phyloP scores from a whole-genome alignment of 1,140 invertebrate genomes.

The Temnothorax nylanderi region DNA sequence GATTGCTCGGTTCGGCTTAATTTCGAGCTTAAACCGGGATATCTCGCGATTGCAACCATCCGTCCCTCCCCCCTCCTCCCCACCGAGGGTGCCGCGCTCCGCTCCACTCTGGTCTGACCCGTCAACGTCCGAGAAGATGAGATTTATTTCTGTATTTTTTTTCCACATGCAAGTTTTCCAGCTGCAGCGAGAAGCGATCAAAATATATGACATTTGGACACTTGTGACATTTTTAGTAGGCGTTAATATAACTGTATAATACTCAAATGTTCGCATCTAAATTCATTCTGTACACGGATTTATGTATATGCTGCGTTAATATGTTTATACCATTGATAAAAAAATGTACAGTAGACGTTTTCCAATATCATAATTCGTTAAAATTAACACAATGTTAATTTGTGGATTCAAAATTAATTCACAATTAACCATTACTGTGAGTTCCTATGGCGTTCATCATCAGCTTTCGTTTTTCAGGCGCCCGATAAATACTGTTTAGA shows the following conservation, averaged over 20 bases:
- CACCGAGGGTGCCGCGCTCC: not conserved
- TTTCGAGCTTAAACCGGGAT: slow-evolving; percentile 69
- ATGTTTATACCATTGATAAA: not conserved
- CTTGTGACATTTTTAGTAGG: not conserved
- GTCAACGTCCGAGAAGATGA: not conserved
- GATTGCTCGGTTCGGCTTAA: slow-evolving; percentile 74
- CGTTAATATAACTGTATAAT: not conserved
- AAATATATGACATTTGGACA: not conserved
- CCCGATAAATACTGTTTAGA: not conserved
- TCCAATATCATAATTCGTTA: not conserved
- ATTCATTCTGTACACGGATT: not conserved
- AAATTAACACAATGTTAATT: not conserved
- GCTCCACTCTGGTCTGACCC: not conserved
- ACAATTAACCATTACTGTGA: not conserved
- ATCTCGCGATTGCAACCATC: slow-evolving; percentile 43
- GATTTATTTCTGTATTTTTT: slow-evolving; percentile 2
- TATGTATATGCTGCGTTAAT: not conserved
- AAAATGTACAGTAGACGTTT: not conserved
- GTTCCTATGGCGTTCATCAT: not conserved
- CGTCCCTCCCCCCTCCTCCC: not conserved
- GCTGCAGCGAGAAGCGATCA: not conserved
- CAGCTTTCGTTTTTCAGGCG: slow-evolving; percentile 1
- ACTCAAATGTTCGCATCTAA: not conserved
- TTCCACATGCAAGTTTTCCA: not conserved
- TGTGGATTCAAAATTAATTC: too few species aligned